phyloP scores from a whole-genome alignment of 1,140 invertebrate genomes.

The Hylaeus anthracinus region DNA sequence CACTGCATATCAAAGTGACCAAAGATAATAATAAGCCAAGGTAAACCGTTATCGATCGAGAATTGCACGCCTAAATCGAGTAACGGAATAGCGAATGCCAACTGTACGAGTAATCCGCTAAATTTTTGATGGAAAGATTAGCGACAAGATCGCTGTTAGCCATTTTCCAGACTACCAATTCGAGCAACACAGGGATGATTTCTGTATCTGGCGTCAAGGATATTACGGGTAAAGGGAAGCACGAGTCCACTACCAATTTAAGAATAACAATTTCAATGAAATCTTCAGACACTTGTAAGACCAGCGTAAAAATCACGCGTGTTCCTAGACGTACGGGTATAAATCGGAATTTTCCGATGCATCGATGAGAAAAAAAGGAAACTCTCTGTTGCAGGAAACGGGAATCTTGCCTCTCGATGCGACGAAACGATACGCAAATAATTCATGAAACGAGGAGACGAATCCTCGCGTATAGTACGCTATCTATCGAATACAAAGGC shows the following conservation, averaged over 20 bases:
- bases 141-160: neutral
- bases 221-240: no score
- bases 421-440: constrained; percentile 8
- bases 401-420: neutral
- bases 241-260: no score
- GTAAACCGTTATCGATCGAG: constrained; percentile 25
- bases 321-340: no score
- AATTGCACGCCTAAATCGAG: neutral
- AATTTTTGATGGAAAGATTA: neutral
- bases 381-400: neutral
- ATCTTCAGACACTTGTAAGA: no score
- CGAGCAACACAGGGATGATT: neutral
- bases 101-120: neutral
- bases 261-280: no score
- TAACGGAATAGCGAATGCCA: neutral
- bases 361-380: neutral
- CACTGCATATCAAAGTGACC: constrained; percentile 10
- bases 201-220: no score
- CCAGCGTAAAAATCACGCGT: no score
- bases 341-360: neutral
- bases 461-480: constrained; percentile 1
- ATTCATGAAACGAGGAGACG: constrained; percentile 14
- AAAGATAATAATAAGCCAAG: constrained; percentile 32
- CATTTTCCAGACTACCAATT: neutral
- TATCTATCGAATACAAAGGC: neutral